Evolutionary conservation across 2,113 vertebrate genomes (phyloP).

Genomic region (Vulpes ferrilata): DNA sequence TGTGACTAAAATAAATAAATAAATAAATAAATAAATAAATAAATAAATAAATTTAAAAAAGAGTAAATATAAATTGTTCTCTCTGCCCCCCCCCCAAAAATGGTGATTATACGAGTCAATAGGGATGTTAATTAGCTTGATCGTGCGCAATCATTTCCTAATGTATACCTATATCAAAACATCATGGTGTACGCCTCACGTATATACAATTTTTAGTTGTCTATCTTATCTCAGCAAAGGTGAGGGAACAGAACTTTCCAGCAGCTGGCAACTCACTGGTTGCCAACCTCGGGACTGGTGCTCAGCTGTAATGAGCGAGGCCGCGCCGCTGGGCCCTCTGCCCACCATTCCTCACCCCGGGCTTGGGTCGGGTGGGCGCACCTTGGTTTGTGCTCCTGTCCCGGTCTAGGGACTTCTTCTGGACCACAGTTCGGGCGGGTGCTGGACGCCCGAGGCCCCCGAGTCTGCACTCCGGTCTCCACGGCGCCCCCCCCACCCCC

Average conservation of each 20-base stretch:
- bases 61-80: neutral
- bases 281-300: neutral
- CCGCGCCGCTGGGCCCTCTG: fast-evolving
- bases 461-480: fast-evolving
- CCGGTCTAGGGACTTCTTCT: neutral
- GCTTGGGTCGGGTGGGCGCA: neutral
- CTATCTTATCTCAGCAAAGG: neutral
- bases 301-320: neutral
- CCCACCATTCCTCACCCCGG: neutral
- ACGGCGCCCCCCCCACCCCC: fast-evolving
- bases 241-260: neutral
- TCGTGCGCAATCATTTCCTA: neutral
- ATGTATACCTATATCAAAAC: neutral
- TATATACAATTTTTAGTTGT: neutral
- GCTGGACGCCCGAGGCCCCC: neutral
- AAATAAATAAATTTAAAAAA: no score
- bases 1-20: no score
- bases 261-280: fast-evolving
- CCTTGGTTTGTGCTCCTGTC: neutral
- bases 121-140: neutral
- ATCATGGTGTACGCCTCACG: neutral
- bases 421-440: neutral
- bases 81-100: neutral
- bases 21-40: no score
- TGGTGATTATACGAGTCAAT: neutral